phyloP scores from a whole-genome alignment of 2,113 vertebrate species.

The Eudyptes chrysolophus region DNA sequence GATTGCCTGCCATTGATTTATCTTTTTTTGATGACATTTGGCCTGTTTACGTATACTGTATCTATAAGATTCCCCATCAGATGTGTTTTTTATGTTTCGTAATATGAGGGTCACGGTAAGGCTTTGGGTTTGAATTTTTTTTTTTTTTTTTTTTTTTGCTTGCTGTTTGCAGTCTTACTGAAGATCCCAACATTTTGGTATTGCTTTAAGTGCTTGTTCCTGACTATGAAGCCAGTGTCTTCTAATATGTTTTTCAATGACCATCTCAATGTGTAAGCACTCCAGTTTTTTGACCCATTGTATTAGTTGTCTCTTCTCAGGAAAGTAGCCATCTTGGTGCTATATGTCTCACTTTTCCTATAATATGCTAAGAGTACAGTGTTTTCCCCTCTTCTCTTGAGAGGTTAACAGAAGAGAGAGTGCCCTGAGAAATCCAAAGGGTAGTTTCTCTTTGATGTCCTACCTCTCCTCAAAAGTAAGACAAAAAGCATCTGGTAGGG shows the following conservation, averaged over 20 bases:
- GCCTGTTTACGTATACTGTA: slow-evolving; percentile 5
- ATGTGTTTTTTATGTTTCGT: neutral
- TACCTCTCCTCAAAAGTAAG: neutral
- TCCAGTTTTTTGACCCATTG: neutral
- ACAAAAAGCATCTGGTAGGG: neutral
- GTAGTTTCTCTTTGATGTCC: neutral
- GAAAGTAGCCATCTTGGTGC: neutral
- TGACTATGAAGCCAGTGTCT: neutral
- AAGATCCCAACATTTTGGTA: neutral
- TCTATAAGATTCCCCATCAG: neutral
- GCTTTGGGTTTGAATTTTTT: neutral
- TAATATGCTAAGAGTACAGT: neutral
- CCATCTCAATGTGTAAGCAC: neutral
- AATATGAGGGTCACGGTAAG: neutral
- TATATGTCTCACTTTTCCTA: neutral
- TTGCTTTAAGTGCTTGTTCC: neutral
- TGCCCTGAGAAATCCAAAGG: neutral
- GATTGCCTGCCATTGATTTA: slow-evolving; percentile 32
- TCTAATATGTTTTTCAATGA: neutral
- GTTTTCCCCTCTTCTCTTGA: neutral
- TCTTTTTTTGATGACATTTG: slow-evolving; percentile 1
- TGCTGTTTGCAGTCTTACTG: neutral
- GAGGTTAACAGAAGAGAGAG: neutral
- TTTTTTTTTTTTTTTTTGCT: too few species aligned
- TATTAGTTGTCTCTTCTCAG: neutral